A percentile compares a stretch with the other conserved stretches of the same genome.
These are phyloP conservation scores for Acrossocheilus wenchowensis DNA, from an alignment of 2,797 vertebrate species.

Conservation along the genomic window DNA sequence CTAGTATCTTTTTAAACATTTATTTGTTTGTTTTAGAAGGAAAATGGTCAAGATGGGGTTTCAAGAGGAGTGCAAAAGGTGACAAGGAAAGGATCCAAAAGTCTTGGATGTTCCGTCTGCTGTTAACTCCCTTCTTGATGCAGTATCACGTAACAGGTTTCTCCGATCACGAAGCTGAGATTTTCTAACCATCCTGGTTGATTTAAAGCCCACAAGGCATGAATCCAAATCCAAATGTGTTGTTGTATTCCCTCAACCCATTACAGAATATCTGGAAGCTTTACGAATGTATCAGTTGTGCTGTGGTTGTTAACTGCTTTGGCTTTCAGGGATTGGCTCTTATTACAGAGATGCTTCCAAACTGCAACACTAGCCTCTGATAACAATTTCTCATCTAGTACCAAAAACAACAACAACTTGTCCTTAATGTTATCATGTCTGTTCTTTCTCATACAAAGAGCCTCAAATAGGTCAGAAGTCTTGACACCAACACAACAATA, in stretches of 20 bases:
- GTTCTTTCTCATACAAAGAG: slow-evolving; percentile 1
- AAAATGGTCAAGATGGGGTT: slow-evolving; percentile 3
- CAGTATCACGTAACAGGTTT: slow-evolving; percentile 36
- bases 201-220: slow-evolving; percentile 35
- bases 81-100: not conserved
- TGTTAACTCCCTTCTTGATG: slow-evolving; percentile 21
- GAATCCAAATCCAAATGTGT: slow-evolving; percentile 37
- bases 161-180: slow-evolving; percentile 27
- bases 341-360: slow-evolving; percentile 5
- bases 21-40: not conserved
- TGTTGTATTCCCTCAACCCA: slow-evolving; percentile 31
- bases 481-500: slow-evolving; percentile 27
- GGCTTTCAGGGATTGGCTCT: slow-evolving; percentile 22
- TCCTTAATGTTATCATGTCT: slow-evolving; percentile 1
- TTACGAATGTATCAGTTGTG: slow-evolving; percentile 26
- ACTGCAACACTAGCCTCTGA: not conserved
- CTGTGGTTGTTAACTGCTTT: slow-evolving; percentile 31
- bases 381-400: slow-evolving; percentile 7
- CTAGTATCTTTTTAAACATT: not conserved
- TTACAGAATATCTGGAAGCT: slow-evolving; percentile 21
- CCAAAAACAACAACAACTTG: slow-evolving; percentile 25
- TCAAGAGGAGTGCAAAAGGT: slow-evolving; percentile 11
- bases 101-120: slow-evolving; percentile 19
- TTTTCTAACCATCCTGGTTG: slow-evolving; percentile 8
- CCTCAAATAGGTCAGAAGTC: slow-evolving; percentile 41